A percentile compares a stretch with the other conserved stretches of the same genome.
These are phyloP conservation scores for Rambutsinella grinnellia DNA, from an alignment of 2,888 invertebrate species.

Conservation along the genomic window DNA sequence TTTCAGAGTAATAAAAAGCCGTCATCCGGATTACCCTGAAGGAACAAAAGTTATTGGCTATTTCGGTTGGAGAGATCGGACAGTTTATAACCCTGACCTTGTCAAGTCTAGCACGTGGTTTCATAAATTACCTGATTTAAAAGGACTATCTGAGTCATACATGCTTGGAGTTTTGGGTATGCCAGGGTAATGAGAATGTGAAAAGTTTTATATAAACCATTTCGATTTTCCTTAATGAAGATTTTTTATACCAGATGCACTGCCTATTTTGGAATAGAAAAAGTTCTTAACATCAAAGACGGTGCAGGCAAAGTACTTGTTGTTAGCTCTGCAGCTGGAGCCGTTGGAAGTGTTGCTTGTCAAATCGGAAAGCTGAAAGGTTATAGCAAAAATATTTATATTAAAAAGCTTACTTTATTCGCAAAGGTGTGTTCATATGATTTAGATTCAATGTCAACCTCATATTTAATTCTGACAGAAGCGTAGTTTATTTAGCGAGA, in stretches of 20 bases:
- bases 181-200: too few relatives aligned
- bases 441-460: too few relatives aligned
- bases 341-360: slow-evolving; percentile 69
- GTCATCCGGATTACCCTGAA: slow-evolving; percentile 76
- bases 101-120: slow-evolving; percentile 53
- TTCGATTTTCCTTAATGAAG: not conserved
- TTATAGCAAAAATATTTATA: too few relatives aligned
- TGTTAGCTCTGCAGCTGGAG: slow-evolving; percentile 81
- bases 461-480: too few relatives aligned
- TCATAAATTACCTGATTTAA: slow-evolving; percentile 73
- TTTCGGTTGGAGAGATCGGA: slow-evolving; percentile 79
- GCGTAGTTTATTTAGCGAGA: too few relatives aligned
- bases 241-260: slow-evolving; percentile 69
- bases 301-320: slow-evolving; percentile 83
- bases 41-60: slow-evolving; percentile 76
- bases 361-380: slow-evolving; percentile 83
- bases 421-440: too few relatives aligned
- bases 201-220: too few relatives aligned
- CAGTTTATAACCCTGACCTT: slow-evolving; percentile 70
- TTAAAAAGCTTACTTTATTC: too few relatives aligned
- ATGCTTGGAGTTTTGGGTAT: slow-evolving; percentile 77
- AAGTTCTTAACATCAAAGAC: slow-evolving; percentile 78
- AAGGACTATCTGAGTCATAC: slow-evolving; percentile 75
- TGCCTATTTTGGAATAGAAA: slow-evolving; percentile 81
- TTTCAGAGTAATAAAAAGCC: slow-evolving; percentile 78